phyloP scores from a whole-genome alignment of 2,888 invertebrate genomes.

The Cartodere bifasciata region DNA sequence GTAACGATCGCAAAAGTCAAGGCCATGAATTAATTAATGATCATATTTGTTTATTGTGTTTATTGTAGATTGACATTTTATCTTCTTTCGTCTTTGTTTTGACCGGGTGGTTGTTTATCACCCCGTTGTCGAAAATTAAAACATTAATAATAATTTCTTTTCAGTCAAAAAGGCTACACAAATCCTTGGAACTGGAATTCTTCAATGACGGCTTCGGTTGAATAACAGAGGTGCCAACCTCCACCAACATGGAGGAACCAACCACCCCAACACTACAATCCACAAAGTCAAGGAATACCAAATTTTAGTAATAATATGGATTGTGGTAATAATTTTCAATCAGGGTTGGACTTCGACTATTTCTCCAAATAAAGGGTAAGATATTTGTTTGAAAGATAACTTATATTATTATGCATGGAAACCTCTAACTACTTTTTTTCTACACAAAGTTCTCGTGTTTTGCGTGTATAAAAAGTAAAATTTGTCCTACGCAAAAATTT shows the following conservation, averaged over 20 bases:
- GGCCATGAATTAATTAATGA: too few species aligned
- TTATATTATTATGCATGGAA: too few species aligned
- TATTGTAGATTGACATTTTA: too few species aligned
- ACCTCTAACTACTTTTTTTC: too few species aligned
- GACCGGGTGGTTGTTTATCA: conserved; percentile 3
- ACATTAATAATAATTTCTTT: conserved; percentile 15
- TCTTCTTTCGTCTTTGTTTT: too few species aligned
- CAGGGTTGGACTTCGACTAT: conserved; percentile 32
- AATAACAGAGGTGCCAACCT: conserved; percentile 45
- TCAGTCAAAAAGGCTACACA: conserved; percentile 48
- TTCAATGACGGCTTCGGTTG: conserved; percentile 48
- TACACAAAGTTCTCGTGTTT: too few species aligned
- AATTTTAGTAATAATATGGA: neutral
- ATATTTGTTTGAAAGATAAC: too few species aligned
- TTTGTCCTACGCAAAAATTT: too few species aligned
- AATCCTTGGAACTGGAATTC: conserved; percentile 52
- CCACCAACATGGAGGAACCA: conserved; percentile 38
- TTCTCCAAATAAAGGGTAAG: conserved; percentile 28
- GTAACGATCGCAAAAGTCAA: neutral
- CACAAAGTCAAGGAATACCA: conserved; percentile 4
- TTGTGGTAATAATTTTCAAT: conserved; percentile 19
- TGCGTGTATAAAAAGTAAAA: too few species aligned
- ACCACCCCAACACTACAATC: conserved; percentile 15
- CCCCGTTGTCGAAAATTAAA: conserved; percentile 2
- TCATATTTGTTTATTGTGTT: too few species aligned